These are phyloP conservation scores for Drosophila basisetae DNA, from an alignment of 2,888 invertebrate genomes.

Conservation along the genomic window DNA sequence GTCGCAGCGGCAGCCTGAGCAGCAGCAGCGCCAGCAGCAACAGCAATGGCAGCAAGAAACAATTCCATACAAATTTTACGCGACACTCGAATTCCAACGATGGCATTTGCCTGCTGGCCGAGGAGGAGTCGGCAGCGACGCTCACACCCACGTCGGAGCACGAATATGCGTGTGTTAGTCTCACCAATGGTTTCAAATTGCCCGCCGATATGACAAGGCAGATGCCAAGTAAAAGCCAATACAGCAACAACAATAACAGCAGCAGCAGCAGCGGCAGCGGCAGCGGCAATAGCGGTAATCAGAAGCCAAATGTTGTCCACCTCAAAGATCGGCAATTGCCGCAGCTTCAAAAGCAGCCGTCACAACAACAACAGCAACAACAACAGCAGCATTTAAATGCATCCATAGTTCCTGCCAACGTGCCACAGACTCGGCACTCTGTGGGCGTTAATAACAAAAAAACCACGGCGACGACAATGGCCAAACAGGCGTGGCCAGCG, in stretches of 20 bases:
- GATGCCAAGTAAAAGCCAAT: conserved; percentile 26
- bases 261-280: conserved; percentile 13
- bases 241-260: conserved; percentile 45
- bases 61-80: conserved; percentile 81
- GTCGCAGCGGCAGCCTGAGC: conserved; percentile 80
- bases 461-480: conserved; percentile 44
- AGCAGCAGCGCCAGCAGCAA: conserved; percentile 77
- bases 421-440: conserved; percentile 55
- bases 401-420: conserved; percentile 83
- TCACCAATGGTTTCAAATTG: conserved; percentile 76
- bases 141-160: conserved; percentile 81
- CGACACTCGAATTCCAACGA: conserved; percentile 82
- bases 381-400: conserved; percentile 54
- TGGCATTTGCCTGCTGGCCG: conserved; percentile 81
- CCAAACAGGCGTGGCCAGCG: conserved; percentile 67
- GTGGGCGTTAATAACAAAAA: conserved; percentile 60
- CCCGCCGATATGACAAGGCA: conserved; percentile 61
- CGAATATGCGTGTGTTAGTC: conserved; percentile 67
- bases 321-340: conserved; percentile 23
- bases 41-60: conserved; percentile 75
- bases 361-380: conserved; percentile 24
- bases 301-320: not conserved
- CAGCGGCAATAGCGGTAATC: not conserved
- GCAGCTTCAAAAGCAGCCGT: conserved; percentile 7
- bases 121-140: conserved; percentile 82